Conservation (phyloP, 1,140 invertebrate species). For the Pseudomyrmex cubaensis region DNA sequence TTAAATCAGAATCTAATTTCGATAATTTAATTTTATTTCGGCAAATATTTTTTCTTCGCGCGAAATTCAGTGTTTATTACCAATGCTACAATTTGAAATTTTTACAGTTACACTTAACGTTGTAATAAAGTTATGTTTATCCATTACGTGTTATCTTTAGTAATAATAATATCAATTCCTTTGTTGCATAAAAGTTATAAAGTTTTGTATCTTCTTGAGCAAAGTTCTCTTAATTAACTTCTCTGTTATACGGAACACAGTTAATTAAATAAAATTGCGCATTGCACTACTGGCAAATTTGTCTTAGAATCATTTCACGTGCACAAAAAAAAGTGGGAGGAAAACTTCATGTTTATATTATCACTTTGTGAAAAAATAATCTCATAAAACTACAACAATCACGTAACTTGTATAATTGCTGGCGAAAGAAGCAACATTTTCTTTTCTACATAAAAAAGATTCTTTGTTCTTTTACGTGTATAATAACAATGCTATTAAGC, state of each 20-base stretch:
- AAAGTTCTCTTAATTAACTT: constrained; percentile 45
- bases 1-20: background rate
- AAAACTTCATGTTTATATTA: background rate
- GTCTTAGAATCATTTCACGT: constrained; percentile 2
- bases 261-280: constrained; percentile 35
- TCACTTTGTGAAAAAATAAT: background rate
- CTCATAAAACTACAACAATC: background rate
- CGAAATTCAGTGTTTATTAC: too few relatives aligned
- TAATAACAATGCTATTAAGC: background rate
- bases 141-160: background rate
- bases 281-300: constrained; percentile 1
- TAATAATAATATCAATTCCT: constrained; percentile 13
- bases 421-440: too few relatives aligned
- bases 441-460: too few relatives aligned
- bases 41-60: background rate
- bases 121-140: background rate
- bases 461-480: too few relatives aligned
- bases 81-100: too few relatives aligned
- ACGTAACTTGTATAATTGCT: background rate
- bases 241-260: background rate
- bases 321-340: background rate
- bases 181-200: constrained; percentile 9
- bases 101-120: background rate
- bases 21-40: constrained; percentile 26
- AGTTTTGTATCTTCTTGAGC: constrained; percentile 3